phyloP scores from a whole-genome alignment of 2,113 vertebrate genomes.

The Bubalus kerabau region DNA sequence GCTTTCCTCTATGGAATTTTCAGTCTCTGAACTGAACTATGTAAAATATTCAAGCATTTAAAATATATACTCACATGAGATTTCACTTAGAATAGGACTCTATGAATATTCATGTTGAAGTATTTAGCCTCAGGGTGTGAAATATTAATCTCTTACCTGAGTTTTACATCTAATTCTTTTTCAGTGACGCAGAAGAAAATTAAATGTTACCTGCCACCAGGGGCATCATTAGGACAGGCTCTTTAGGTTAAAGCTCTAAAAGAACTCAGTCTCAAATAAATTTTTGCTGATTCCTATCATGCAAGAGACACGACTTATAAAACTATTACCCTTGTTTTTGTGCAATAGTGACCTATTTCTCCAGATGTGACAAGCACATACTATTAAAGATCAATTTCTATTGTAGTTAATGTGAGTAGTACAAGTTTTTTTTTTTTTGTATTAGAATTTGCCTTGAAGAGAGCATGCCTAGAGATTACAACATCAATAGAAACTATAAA shows the following conservation, averaged over 20 bases:
- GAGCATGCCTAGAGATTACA: background rate
- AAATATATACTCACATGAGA: constrained; percentile 49
- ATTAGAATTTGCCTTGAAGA: background rate
- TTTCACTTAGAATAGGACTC: constrained; percentile 49
- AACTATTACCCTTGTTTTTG: background rate
- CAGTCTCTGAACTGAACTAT: constrained; percentile 43
- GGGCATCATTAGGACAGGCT: constrained; percentile 53
- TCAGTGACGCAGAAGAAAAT: constrained; percentile 54
- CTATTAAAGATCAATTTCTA: background rate
- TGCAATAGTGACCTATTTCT: background rate
- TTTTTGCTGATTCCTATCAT: background rate
- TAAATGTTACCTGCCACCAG: constrained; percentile 62
- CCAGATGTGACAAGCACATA: constrained; percentile 19
- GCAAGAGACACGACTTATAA: background rate
- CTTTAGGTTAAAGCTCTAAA: constrained; percentile 5
- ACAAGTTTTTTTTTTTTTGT: background rate
- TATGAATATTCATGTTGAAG: constrained; percentile 65
- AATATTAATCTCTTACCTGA: constrained; percentile 61
- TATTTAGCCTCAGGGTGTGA: constrained; percentile 51
- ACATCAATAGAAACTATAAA: background rate
- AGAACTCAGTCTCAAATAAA: background rate
- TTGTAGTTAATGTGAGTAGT: background rate
- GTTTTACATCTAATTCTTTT: constrained; percentile 72
- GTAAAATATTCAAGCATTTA: constrained; percentile 54
- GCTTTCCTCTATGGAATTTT: constrained; percentile 18